Conservation (phyloP, 2,797 vertebrate genomes). For the Cetoscarus ocellatus region DNA sequence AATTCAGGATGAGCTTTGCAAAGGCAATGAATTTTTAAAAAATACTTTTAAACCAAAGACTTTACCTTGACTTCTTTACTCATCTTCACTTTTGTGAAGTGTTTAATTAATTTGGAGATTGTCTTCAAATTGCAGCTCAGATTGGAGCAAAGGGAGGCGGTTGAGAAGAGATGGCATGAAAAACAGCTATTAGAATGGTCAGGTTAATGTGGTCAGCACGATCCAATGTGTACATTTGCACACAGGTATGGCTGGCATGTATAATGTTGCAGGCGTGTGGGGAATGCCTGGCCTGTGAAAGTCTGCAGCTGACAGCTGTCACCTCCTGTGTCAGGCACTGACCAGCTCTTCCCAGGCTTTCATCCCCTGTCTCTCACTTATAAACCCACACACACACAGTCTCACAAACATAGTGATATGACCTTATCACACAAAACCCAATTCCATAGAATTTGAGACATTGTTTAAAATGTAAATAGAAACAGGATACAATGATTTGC, state of each 20-base stretch:
- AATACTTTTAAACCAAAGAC: neutral
- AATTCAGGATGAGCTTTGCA: neutral
- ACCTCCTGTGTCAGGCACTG: conserved; percentile 57
- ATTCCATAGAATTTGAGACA: too few species aligned
- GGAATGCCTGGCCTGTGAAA: conserved; percentile 67
- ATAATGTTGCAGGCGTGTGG: conserved; percentile 64
- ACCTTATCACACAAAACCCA: neutral
- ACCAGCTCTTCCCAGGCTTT: conserved; percentile 58
- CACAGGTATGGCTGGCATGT: conserved; percentile 64
- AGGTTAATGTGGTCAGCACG: conserved; percentile 27
- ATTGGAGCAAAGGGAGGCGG: neutral
- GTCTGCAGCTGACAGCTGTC: conserved; percentile 78
- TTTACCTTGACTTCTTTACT: neutral
- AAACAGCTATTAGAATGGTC: conserved; percentile 10
- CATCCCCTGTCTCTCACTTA: conserved; percentile 47
- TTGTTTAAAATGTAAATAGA: too few species aligned
- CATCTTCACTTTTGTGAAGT: too few species aligned
- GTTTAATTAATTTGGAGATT: neutral
- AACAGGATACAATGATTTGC: too few species aligned
- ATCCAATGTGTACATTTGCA: conserved; percentile 39
- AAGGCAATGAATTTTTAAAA: neutral
- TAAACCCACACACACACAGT: conserved; percentile 4
- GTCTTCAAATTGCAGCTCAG: neutral
- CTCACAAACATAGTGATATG: conserved; percentile 8
- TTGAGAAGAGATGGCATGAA: conserved; percentile 3